These are phyloP conservation scores for Clarias batrachus DNA, from an alignment of 2,113 vertebrate genomes.

Conservation along the genomic window DNA sequence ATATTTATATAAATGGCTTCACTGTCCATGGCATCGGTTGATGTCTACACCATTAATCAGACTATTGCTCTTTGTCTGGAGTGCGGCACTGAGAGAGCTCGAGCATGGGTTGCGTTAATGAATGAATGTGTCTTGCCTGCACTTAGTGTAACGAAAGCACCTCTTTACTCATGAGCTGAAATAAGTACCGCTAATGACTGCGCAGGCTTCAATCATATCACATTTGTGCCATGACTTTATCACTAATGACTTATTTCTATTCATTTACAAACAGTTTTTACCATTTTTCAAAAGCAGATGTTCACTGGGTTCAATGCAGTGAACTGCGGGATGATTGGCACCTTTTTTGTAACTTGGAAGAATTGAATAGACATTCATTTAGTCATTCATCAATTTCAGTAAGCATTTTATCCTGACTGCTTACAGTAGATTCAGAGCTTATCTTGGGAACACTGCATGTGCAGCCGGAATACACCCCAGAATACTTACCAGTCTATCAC, in stretches of 20 bases:
- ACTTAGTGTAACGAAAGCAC: constrained; percentile 33
- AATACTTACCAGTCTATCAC: not conserved
- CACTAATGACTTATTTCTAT: constrained; percentile 28
- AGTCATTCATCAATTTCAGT: not conserved
- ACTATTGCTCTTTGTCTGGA: constrained; percentile 35
- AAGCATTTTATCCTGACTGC: not conserved
- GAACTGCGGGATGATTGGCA: not conserved
- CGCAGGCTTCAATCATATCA: constrained; percentile 16
- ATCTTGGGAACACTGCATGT: not conserved
- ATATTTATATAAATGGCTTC: constrained; percentile 49
- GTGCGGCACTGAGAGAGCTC: not conserved
- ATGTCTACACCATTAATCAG: constrained; percentile 49
- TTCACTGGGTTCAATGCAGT: not conserved
- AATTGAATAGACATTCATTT: not conserved
- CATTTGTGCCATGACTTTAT: constrained; percentile 32
- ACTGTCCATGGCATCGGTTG: constrained; percentile 31
- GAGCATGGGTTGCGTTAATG: constrained; percentile 24
- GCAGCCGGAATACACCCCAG: too few relatives aligned
- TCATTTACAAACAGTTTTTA: not conserved
- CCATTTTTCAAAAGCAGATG: constrained; percentile 24
- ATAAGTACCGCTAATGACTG: constrained; percentile 16
- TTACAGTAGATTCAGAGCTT: not conserved
- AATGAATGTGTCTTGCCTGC: constrained; percentile 21
- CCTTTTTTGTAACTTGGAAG: not conserved
- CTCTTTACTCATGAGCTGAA: constrained; percentile 26